phyloP scores from a whole-genome alignment of 92 coral and sea anemone genomes.

The Epizoanthus illoricatus region DNA sequence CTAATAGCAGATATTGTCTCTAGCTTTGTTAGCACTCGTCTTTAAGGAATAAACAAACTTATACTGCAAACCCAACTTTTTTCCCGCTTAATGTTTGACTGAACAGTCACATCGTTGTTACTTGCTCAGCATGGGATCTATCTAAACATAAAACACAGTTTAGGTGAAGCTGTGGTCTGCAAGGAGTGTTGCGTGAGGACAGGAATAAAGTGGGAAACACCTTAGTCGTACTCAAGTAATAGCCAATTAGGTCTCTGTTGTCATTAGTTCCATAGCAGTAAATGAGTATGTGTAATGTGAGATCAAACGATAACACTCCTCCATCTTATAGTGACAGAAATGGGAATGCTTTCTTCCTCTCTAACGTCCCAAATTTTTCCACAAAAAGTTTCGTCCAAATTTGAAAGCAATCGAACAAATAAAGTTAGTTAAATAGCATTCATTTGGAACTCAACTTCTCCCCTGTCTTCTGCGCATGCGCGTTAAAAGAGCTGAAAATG shows the following conservation, averaged over 20 bases:
- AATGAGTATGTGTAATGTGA: not conserved
- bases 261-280: not conserved
- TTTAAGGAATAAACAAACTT: not conserved
- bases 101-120: not conserved
- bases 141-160: slow-evolving; percentile 3
- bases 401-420: not conserved
- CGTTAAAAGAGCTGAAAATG: slow-evolving; percentile 15
- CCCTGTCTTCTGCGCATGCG: slow-evolving; percentile 62
- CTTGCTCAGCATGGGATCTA: slow-evolving; percentile 10
- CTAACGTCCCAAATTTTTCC: not conserved
- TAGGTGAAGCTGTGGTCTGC: not conserved
- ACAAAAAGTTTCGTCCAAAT: not conserved
- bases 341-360: not conserved
- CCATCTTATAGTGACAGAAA: not conserved
- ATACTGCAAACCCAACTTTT: not conserved
- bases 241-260: slow-evolving; percentile 13
- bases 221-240: not conserved
- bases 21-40: not conserved
- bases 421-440: not conserved
- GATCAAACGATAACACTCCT: not conserved
- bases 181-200: slow-evolving; percentile 4
- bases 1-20: slow-evolving; percentile 5
- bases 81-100: not conserved
- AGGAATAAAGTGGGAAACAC: slow-evolving; percentile 8
- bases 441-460: not conserved